These are phyloP conservation scores for Ophioderma brevispina DNA, from an alignment of 35 echinoderm and acorn worm species.

Conservation along the genomic window DNA sequence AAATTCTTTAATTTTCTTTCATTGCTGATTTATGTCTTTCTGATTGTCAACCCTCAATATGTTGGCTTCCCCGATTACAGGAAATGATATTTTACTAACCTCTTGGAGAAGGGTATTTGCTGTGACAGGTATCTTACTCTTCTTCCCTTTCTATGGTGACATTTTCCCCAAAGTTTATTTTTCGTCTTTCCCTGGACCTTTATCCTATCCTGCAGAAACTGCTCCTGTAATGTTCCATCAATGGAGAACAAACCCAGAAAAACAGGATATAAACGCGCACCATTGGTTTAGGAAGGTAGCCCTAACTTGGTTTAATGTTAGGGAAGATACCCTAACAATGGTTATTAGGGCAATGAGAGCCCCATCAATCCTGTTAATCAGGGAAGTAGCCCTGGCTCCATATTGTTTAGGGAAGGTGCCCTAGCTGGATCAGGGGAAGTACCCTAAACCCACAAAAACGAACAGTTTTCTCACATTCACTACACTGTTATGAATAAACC, in stretches of 20 bases:
- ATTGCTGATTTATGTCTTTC: too few species aligned
- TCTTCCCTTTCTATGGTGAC: constrained; percentile 91
- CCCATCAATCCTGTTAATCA: constrained; percentile 26
- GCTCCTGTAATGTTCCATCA: constrained; percentile 68
- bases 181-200: constrained; percentile 98
- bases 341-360: constrained; percentile 56
- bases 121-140: constrained; percentile 90
- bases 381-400: not conserved
- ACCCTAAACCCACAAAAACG: constrained; percentile 36
- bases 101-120: constrained; percentile 93
- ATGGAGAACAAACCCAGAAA: constrained; percentile 3
- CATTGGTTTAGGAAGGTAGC: constrained; percentile 80
- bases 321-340: constrained; percentile 93
- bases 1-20: too few species aligned
- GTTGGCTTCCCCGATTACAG: too few species aligned
- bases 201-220: constrained; percentile 89
- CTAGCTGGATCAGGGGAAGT: constrained; percentile 73
- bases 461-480: too few species aligned
- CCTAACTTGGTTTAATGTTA: constrained; percentile 79
- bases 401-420: constrained; percentile 48
- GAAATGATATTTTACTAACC: too few species aligned
- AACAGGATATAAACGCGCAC: too few species aligned
- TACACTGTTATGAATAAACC: too few species aligned
- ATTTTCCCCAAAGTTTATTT: constrained; percentile 83
- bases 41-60: too few species aligned